phyloP scores from a whole-genome alignment of 2,113 vertebrate genomes.

The Brachypteracias leptosomus region DNA sequence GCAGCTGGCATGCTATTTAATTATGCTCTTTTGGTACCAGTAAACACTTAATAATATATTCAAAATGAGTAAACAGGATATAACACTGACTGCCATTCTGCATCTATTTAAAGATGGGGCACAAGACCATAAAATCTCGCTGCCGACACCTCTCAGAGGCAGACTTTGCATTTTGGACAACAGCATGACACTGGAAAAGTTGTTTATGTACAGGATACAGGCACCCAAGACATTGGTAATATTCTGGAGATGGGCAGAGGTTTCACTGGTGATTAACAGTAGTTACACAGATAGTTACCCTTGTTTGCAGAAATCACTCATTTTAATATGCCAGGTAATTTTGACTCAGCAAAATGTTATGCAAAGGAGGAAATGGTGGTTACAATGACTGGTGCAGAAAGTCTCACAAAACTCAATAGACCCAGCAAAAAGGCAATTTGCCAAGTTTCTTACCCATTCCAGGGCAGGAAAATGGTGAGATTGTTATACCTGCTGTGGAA shows the following conservation, averaged over 20 bases:
- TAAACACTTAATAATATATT: conserved; percentile 39
- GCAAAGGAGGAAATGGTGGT: background rate
- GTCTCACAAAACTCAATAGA: background rate
- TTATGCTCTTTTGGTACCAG: conserved; percentile 18
- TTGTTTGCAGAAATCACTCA: background rate
- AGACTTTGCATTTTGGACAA: background rate
- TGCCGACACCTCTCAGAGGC: background rate
- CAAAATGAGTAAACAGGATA: conserved; percentile 27
- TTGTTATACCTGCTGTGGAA: background rate
- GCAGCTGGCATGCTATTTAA: background rate
- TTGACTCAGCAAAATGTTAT: background rate
- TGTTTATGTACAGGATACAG: accelerated
- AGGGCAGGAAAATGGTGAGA: background rate
- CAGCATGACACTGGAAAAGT: accelerated
- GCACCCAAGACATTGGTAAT: accelerated
- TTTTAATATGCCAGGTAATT: background rate
- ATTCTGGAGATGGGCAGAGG: background rate
- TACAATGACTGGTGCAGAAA: background rate
- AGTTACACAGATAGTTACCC: background rate
- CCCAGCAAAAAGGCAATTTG: background rate
- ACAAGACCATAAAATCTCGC: background rate
- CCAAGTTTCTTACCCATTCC: background rate
- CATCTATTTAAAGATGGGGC: background rate
- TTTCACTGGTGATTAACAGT: background rate
- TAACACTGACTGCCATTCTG: background rate